These are phyloP conservation scores for Arctia plantaginis DNA, from an alignment of 2,888 invertebrate genomes.

Conservation along the genomic window DNA sequence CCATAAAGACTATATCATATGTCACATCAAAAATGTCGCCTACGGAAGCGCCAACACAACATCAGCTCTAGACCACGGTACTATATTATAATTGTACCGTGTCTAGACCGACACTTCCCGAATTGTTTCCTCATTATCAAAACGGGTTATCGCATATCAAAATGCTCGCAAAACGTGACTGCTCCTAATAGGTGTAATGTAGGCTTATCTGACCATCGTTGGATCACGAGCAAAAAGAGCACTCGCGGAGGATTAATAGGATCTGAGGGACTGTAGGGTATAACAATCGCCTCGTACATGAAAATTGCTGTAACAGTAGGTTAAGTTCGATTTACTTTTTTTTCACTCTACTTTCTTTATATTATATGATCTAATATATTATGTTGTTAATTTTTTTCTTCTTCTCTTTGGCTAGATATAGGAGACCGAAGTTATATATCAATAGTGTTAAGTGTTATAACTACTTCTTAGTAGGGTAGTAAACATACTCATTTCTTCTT, in stretches of 20 bases:
- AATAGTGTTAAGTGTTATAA: no score
- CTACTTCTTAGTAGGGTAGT: no score
- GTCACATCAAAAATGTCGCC: neutral
- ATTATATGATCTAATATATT: neutral
- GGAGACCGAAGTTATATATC: no score
- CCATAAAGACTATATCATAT: neutral
- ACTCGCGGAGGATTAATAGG: constrained; percentile 61
- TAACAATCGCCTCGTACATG: constrained; percentile 43
- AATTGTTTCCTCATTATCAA: constrained; percentile 45
- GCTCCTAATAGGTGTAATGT: constrained; percentile 50
- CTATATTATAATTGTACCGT: no score
- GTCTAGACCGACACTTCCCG: neutral
- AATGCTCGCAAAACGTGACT: constrained; percentile 41
- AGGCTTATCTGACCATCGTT: constrained; percentile 63
- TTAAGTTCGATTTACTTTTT: constrained; percentile 26
- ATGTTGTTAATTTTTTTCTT: neutral
- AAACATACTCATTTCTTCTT: no score
- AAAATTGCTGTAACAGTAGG: constrained; percentile 21
- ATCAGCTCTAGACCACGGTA: no score
- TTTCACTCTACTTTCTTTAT: constrained; percentile 6
- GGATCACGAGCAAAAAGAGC: constrained; percentile 64
- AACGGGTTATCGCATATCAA: constrained; percentile 43
- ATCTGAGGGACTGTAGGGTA: constrained; percentile 48
- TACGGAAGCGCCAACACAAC: constrained; percentile 7
- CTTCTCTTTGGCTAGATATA: no score